Percentiles rank a stretch among this genome's conserved stretches.
Conservation (phyloP, 2,888 invertebrate genomes). For the Empis stercorea region DNA sequence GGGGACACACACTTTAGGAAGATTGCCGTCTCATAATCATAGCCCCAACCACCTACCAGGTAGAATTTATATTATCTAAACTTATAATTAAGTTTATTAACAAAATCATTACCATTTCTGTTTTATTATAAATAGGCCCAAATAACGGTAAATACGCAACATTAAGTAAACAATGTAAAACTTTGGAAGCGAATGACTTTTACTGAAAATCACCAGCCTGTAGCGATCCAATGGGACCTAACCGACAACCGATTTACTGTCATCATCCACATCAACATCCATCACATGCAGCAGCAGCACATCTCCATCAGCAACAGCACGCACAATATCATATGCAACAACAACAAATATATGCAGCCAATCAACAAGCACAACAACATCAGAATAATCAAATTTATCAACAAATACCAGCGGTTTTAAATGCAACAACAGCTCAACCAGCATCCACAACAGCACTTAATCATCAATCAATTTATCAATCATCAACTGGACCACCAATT, state of each 20-base stretch:
- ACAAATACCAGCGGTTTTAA: conserved; percentile 32
- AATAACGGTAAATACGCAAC: conserved; percentile 87
- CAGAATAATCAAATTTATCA: conserved; percentile 34
- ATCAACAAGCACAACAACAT: conserved; percentile 15
- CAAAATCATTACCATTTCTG: conserved; percentile 5
- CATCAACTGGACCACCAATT: not conserved
- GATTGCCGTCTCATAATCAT: conserved; percentile 47
- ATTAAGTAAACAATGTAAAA: conserved; percentile 92
- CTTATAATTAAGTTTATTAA: conserved; percentile 10
- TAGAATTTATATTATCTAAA: too few relatives aligned
- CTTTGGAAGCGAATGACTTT: conserved; percentile 84
- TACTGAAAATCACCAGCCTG: conserved; percentile 71
- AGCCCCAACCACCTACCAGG: conserved; percentile 43
- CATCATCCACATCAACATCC: conserved; percentile 37
- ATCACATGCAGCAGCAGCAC: conserved; percentile 41
- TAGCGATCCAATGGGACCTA: conserved; percentile 25
- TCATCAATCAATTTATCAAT: conserved; percentile 2
- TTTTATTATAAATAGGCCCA: conserved; percentile 38
- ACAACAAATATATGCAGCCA: conserved; percentile 20
- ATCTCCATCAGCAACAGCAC: conserved; percentile 29
- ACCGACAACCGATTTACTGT: conserved; percentile 33
- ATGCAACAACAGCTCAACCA: conserved; percentile 23
- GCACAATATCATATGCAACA: conserved; percentile 26
- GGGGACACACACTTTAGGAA: conserved; percentile 54
- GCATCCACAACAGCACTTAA: conserved; percentile 18